Evolutionary conservation across 2,888 invertebrate genomes (phyloP).

Genomic region (Cephus rjabovi): DNA sequence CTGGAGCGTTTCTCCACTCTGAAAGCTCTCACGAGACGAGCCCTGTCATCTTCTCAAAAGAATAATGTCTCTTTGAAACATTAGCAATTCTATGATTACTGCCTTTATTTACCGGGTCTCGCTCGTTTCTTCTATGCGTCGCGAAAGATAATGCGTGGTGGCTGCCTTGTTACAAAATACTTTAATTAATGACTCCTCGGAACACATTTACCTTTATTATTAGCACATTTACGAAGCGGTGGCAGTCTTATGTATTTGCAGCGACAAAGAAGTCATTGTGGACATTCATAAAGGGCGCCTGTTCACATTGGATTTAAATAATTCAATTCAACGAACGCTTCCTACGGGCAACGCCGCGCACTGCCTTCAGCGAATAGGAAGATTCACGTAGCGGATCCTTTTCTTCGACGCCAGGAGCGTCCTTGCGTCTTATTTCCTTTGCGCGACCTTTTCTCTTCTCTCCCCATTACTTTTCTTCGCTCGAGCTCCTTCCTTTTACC

Average conservation of each 20-base stretch:
- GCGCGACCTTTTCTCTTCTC: not conserved
- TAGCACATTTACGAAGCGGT: conserved; percentile 57
- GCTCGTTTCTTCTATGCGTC: conserved; percentile 26
- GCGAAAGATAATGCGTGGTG: conserved; percentile 3
- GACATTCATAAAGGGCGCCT: conserved; percentile 60
- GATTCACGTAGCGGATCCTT: not conserved
- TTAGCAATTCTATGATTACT: conserved; percentile 61
- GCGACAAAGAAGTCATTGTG: conserved; percentile 61
- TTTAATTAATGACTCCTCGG: conserved; percentile 64
- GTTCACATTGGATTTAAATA: conserved; percentile 59
- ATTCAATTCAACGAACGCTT: conserved; percentile 62
- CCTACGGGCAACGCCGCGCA: conserved; percentile 17
- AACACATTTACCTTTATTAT: conserved; percentile 63
- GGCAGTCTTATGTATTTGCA: conserved; percentile 33
- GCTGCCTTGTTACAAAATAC: conserved; percentile 53
- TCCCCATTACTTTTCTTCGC: not conserved
- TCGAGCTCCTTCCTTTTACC: not conserved
- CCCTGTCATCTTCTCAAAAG: conserved; percentile 53
- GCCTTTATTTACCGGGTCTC: conserved; percentile 49
- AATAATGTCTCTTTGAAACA: conserved; percentile 58
- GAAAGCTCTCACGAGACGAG: conserved; percentile 37
- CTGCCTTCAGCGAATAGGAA: not conserved
- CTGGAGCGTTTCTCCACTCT: conserved; percentile 22
- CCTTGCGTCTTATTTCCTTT: not conserved
- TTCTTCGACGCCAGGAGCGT: not conserved